phyloP scores from a whole-genome alignment of 2,888 invertebrate genomes.

The Zele albiditarsus region DNA sequence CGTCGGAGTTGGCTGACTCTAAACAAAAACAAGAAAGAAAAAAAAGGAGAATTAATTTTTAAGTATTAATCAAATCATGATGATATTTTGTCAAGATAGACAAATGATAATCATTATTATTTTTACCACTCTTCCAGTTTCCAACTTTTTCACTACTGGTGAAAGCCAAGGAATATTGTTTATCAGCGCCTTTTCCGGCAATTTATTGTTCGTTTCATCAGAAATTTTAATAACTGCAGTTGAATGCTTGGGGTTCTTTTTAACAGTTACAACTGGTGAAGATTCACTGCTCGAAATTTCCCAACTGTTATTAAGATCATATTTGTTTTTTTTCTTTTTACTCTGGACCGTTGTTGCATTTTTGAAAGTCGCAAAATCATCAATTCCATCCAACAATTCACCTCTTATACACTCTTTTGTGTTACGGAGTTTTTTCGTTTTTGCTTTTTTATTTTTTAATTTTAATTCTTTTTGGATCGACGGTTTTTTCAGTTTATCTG shows the following conservation, averaged over 20 bases:
- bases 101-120: neutral
- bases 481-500: constrained; percentile 42
- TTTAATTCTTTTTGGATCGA: constrained; percentile 45
- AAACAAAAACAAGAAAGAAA: constrained; percentile 26
- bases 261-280: constrained; percentile 31
- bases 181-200: neutral
- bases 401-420: constrained; percentile 43
- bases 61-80: neutral
- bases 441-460: constrained; percentile 57
- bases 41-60: neutral
- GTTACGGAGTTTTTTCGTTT: constrained; percentile 57
- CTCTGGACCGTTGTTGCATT: neutral
- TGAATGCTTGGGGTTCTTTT: constrained; percentile 17
- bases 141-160: constrained; percentile 57
- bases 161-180: constrained; percentile 42
- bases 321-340: constrained; percentile 31
- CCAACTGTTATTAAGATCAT: constrained; percentile 35
- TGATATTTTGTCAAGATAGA: neutral
- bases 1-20: constrained; percentile 39
- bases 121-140: constrained; percentile 55
- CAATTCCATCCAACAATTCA: constrained; percentile 39
- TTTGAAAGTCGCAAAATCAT: constrained; percentile 36
- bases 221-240: constrained; percentile 28
- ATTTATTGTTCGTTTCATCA: constrained; percentile 5
- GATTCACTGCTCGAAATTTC: constrained; percentile 33